Evolutionary conservation across 2,888 invertebrate species (phyloP), one percentile per base, ranked within the genome.

Genomic region (Melinopterus prodromus): DNA sequence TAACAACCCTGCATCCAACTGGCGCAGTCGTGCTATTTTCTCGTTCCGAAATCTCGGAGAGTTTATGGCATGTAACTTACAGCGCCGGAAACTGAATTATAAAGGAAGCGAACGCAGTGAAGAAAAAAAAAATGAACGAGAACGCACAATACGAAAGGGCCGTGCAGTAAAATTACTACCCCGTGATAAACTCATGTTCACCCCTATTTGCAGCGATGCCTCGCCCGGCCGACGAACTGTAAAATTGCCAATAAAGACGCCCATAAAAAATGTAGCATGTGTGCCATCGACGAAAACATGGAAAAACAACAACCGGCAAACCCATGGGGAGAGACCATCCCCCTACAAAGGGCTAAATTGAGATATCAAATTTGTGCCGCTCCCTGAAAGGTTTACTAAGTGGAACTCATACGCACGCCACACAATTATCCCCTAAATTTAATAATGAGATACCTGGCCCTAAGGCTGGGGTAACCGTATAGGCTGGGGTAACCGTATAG

Each of bases 181-280:
- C 53, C 53, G 53, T 53, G 53, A 53, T 53, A 53, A 53, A 53
- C 53, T 53, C 53, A 53, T 53, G 53, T 53, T 53, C 53, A 53
- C 53, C 53, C 53, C n/a, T 71, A 71, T 71, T 74, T 36, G 72
- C 14, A 36, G 72, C 72, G 72, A 72, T 36, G 74, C 37, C 53
- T 74, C 36, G 74, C 36, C 74, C 35, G 35, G 74, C 37, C 37
- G 74, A 74, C 74, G 74, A 74, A 37, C 74, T 74, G 74, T 74
- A 74, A 74, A 74, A 74, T 74, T 74, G 74, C 35, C 74, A 74
- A 74, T 74, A 74, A 74, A 74, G 53, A 53, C 53, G 12, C 9
- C 53, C 53, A 53, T 53, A 53, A 53, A 53, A 53, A 53, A 53
- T 4, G 53, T 53, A 53, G 53, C 53, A 53, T 53, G 53, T 53